These are phyloP conservation scores for Ondatra zibethicus DNA, from an alignment of 2,113 vertebrate species.

Conservation along the genomic window DNA sequence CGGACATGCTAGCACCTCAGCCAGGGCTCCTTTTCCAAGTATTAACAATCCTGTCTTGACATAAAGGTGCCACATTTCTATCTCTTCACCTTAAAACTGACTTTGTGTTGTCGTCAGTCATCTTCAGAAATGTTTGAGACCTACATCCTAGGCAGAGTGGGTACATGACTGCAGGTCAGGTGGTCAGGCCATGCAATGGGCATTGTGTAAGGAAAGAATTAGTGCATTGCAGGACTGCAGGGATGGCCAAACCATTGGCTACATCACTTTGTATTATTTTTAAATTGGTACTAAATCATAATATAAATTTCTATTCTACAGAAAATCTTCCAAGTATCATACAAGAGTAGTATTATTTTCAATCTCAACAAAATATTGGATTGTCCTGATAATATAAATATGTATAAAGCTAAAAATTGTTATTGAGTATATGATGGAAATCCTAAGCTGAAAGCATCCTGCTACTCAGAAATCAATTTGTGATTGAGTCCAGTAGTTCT, in stretches of 20 bases:
- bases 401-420: not conserved
- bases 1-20: not conserved
- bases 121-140: constrained; percentile 5
- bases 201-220: not conserved
- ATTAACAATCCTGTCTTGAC: not conserved
- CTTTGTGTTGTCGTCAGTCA: not conserved
- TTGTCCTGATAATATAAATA: not conserved
- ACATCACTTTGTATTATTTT: not conserved
- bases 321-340: not conserved
- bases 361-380: not conserved
- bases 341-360: not conserved
- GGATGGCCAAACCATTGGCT: not conserved
- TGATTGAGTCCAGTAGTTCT: not conserved
- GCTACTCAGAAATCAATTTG: not conserved
- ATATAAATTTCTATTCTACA: not conserved
- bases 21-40: not conserved
- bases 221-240: not conserved
- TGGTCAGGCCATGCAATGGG: not conserved
- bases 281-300: not conserved
- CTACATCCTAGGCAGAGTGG: constrained; percentile 5
- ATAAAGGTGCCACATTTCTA: not conserved
- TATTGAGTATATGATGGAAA: not conserved
- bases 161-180: not conserved
- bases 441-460: not conserved
- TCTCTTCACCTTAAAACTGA: constrained; percentile 24